Evolutionary conservation across 2,888 invertebrate species (phyloP).

Genomic region (Psococerastis gibbosa): DNA sequence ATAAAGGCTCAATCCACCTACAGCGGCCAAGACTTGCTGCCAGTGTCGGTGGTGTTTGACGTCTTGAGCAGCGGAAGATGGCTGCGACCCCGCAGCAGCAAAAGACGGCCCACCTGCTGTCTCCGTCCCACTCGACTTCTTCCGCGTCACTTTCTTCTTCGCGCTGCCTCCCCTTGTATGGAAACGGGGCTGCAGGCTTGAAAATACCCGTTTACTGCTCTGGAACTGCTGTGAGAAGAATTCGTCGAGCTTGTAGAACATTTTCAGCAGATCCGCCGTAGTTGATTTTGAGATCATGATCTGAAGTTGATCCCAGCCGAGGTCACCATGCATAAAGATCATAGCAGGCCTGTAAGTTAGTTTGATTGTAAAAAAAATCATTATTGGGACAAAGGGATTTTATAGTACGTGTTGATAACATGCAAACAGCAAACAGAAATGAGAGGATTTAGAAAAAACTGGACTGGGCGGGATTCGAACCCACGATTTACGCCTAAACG

Average conservation of each 20-base stretch:
- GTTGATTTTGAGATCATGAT: conserved; percentile 94
- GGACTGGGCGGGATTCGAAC: too few relatives aligned
- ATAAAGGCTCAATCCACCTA: conserved; percentile 61
- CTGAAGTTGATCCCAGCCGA: conserved; percentile 92
- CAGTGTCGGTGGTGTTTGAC: conserved; percentile 82
- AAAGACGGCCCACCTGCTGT: too few relatives aligned
- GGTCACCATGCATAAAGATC: conserved; percentile 79
- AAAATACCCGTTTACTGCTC: conserved; percentile 82
- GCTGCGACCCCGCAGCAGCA: conserved; percentile 8
- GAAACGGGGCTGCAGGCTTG: conserved; percentile 39
- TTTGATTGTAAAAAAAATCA: too few relatives aligned
- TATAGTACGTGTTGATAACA: too few relatives aligned
- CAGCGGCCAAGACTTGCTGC: conserved; percentile 70
- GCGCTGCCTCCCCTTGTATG: conserved; percentile 17
- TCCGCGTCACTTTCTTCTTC: conserved; percentile 12
- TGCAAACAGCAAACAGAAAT: too few relatives aligned
- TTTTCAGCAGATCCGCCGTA: conserved; percentile 89
- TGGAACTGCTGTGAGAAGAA: conserved; percentile 97
- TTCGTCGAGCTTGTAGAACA: conserved; percentile 90
- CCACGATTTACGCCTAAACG: too few relatives aligned
- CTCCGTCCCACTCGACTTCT: conserved; percentile 15
- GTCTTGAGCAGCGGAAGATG: conserved; percentile 30
- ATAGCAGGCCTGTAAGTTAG: conserved; percentile 54
- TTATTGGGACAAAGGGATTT: too few relatives aligned
- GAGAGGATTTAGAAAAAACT: too few relatives aligned